Base-by-base conservation (phyloP, 2,113 vertebrate species). In the Trogon surrucura region DNA sequence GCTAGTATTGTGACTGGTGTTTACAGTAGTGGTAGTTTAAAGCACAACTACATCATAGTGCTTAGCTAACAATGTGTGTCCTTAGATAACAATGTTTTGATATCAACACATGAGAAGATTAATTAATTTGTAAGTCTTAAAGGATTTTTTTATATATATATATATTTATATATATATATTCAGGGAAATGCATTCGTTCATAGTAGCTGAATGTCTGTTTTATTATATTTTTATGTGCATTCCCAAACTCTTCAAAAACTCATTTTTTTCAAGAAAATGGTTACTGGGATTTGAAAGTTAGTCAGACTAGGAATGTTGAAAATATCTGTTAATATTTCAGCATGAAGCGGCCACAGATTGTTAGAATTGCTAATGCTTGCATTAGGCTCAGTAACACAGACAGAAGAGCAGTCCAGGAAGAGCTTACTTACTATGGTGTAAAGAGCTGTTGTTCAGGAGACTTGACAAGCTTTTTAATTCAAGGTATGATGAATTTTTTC, bases 261-360 rank as follows among this genome's bases (percentile, higher is more conserved):
- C 0, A 0, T 19, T 53, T 77, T 69, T 78, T 53, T 16, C 16
- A 50, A 30, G 12, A 53, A 69, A 58, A 53, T 23, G 2, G 1
- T 69, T 69, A 30, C 51, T 41, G 32, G 25, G 8, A 38, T 85
- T 82, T 73, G 25, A 65, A 87, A 89, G 18, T 34, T 18, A 58
- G 3, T n/a, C 74, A 9, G 78, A 67, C 4, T 25, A 66, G 4
- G 9, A 70, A 45, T 50, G 17, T 16, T 85, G 36, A 78, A 73
- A 61, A 48, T 34, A 3, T 88, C 57, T 88, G 16, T 23, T 50
- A 44, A 10, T 50, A 21, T 61, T 91, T 61, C 5, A 45, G 27
- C 3, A 32, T 34, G 48, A 53, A 66, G 36, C 6, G 12, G 0
- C 1, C 6, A 3, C 12, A 6, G 6, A 36, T 61, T 34, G 3